A percentile compares a stretch with the other conserved stretches of the same genome.
phyloP scores from a whole-genome alignment of 2,888 invertebrate species.

The Autographa pulchrina region DNA sequence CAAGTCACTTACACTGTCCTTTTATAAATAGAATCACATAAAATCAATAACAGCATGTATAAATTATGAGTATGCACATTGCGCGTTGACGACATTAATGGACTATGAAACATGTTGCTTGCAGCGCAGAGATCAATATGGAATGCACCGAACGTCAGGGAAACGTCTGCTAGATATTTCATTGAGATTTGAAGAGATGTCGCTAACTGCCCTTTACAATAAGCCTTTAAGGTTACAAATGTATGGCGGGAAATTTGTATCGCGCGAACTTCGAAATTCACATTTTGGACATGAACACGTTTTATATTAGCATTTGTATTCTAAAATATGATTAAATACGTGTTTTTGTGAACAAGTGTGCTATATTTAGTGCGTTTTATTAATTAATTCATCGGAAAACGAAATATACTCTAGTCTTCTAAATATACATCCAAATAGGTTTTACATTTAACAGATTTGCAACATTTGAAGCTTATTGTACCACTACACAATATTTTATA shows the following conservation, averaged over 20 bases:
- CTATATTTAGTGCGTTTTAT: constrained; percentile 14
- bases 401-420: constrained; percentile 18
- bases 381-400: constrained; percentile 14
- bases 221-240: constrained; percentile 46
- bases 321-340: background rate
- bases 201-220: constrained; percentile 50
- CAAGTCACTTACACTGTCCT: constrained; percentile 41
- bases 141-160: constrained; percentile 32
- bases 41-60: constrained; percentile 58
- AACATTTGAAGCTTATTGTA: constrained; percentile 43
- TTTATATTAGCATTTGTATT: background rate
- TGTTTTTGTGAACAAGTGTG: constrained; percentile 29
- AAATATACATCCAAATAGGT: constrained; percentile 10
- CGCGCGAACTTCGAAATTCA: constrained; percentile 18
- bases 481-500: constrained; percentile 20
- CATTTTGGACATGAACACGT: background rate
- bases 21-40: constrained; percentile 57
- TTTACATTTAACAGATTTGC: constrained; percentile 1
- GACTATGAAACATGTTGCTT: constrained; percentile 39
- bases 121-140: constrained; percentile 32
- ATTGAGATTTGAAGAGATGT: constrained; percentile 60
- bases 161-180: constrained; percentile 48
- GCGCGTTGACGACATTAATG: constrained; percentile 15
- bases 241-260: constrained; percentile 37
- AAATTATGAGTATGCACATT: constrained; percentile 50